phyloP scores from a whole-genome alignment of 92 coral and sea anemone genomes.

The Epizoanthus scotinus region DNA sequence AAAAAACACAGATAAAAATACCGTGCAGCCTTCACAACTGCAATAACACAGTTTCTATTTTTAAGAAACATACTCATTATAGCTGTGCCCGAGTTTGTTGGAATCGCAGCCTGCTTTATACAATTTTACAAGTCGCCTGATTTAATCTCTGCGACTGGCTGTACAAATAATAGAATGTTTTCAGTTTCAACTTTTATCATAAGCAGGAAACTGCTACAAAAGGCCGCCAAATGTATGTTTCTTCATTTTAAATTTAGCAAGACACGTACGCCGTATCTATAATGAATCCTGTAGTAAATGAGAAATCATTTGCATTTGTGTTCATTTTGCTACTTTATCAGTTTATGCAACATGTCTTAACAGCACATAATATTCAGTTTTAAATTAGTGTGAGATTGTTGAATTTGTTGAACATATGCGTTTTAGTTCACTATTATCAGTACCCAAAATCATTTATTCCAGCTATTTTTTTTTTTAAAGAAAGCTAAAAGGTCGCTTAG shows the following conservation, averaged over 20 bases:
- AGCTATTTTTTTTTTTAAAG: neutral
- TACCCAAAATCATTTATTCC: slow-evolving; percentile 26
- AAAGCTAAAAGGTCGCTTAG: slow-evolving; percentile 10
- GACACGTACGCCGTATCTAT: too few species aligned
- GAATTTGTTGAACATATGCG: slow-evolving; percentile 26
- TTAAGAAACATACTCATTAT: too few species aligned
- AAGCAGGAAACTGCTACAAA: too few species aligned
- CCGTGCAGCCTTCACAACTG: neutral
- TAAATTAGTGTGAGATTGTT: neutral
- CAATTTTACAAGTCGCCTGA: neutral
- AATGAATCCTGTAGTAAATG: too few species aligned
- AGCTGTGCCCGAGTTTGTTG: too few species aligned
- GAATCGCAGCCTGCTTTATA: neutral
- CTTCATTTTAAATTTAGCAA: too few species aligned
- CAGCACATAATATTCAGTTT: too few species aligned
- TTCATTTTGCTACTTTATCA: too few species aligned
- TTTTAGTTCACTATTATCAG: slow-evolving; percentile 7
- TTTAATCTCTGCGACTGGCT: slow-evolving; percentile 13
- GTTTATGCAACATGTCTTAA: too few species aligned
- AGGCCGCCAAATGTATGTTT: too few species aligned
- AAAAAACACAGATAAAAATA: neutral
- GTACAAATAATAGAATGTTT: neutral
- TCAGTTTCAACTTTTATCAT: neutral
- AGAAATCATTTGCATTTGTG: too few species aligned
- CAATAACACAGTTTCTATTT: neutral